These are phyloP conservation scores for Amphilophus citrinellus DNA, from an alignment of 2,113 vertebrate species.

Conservation along the genomic window DNA sequence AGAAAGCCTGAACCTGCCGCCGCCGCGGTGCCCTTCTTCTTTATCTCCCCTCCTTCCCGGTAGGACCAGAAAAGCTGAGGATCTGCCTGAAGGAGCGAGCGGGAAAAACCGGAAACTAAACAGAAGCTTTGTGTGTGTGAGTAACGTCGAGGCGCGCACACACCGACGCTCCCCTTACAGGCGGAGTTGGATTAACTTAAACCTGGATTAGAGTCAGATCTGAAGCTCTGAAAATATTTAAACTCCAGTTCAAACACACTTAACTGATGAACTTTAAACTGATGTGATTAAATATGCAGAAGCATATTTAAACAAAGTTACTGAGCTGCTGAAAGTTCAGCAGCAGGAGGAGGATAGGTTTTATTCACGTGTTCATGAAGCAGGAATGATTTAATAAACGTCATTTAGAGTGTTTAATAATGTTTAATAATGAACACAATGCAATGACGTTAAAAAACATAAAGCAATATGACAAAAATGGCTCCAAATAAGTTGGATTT, in stretches of 20 bases:
- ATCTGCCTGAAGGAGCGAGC: neutral
- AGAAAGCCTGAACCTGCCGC: neutral
- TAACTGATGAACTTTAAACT: conserved; percentile 5
- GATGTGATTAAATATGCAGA: conserved; percentile 1
- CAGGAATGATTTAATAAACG: neutral
- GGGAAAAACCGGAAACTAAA: neutral
- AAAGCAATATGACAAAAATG: accelerated
- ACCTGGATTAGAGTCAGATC: conserved; percentile 12
- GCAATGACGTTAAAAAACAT: neutral
- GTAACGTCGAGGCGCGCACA: accelerated
- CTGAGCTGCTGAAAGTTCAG: neutral
- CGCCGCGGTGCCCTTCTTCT: neutral
- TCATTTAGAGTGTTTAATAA: no score
- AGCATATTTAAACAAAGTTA: neutral
- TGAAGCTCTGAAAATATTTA: neutral
- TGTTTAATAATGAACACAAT: neutral
- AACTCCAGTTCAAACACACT: neutral
- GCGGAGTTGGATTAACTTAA: conserved; percentile 2
- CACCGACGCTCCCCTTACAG: neutral
- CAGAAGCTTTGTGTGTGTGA: neutral
- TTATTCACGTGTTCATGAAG: neutral
- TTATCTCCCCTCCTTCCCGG: neutral
- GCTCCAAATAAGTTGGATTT: neutral
- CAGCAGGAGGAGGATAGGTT: neutral
- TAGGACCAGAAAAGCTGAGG: neutral